Evolutionary conservation across 2,113 vertebrate genomes (phyloP).

Genomic region (Halichoerus grypus): DNA sequence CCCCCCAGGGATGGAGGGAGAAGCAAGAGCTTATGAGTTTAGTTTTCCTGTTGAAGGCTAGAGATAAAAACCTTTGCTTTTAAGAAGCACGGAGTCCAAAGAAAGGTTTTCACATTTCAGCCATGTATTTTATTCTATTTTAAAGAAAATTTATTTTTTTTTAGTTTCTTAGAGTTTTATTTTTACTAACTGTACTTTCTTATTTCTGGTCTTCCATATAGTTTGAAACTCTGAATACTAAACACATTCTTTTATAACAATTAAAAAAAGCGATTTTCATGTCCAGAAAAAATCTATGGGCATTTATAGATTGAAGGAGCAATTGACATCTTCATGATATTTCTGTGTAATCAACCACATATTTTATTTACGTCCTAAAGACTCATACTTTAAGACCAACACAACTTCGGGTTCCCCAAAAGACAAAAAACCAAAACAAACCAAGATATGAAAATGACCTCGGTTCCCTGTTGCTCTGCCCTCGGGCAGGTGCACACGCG

Average conservation of each 20-base stretch:
- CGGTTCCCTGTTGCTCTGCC: fast-evolving
- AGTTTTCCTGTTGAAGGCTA: neutral
- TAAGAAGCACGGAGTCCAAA: neutral
- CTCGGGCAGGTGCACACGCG: fast-evolving
- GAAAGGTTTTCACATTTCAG: neutral
- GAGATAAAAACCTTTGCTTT: neutral
- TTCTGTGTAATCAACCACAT: neutral
- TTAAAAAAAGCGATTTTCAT: neutral
- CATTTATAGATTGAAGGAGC: neutral
- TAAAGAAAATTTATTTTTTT: neutral
- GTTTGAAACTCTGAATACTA: neutral
- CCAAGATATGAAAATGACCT: neutral
- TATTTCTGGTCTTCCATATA: neutral
- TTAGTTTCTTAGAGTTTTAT: neutral
- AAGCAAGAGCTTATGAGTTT: fast-evolving
- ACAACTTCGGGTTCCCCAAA: neutral
- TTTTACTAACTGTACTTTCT: neutral
- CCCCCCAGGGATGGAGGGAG: neutral
- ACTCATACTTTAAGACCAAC: neutral
- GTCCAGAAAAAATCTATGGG: neutral
- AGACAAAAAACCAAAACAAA: neutral
- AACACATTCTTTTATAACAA: neutral
- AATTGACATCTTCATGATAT: neutral
- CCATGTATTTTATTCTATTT: neutral
- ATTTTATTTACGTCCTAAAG: neutral